These are phyloP conservation scores for Geococcyx californianus DNA, from an alignment of 2,113 vertebrate species.

Conservation along the genomic window DNA sequence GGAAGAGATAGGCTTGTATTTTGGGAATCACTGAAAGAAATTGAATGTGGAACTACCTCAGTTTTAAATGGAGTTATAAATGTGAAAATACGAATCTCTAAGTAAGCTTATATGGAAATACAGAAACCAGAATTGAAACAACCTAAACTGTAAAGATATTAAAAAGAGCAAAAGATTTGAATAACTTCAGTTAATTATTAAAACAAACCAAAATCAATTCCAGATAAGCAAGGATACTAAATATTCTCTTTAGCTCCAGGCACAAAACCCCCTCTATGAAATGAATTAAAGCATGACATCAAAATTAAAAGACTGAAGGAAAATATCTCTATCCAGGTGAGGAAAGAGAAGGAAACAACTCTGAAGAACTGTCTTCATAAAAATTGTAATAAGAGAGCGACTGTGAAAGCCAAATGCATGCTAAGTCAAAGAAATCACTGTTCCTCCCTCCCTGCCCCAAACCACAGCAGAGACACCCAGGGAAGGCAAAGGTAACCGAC, in stretches of 20 bases:
- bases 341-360: background rate
- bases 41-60: background rate
- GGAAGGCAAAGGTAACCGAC: background rate
- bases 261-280: background rate
- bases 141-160: background rate
- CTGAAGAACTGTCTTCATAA: background rate
- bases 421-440: background rate
- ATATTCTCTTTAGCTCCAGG: background rate
- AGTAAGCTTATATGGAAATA: background rate
- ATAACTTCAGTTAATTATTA: background rate
- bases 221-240: background rate
- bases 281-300: background rate
- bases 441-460: background rate
- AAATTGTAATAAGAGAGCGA: background rate
- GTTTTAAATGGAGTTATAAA: background rate
- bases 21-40: background rate
- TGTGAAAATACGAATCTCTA: background rate
- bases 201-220: background rate
- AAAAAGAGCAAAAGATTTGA: background rate
- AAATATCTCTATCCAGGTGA: background rate
- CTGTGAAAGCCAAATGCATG: background rate
- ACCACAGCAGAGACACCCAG: background rate
- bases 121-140: background rate
- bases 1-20: slow-evolving; percentile 8
- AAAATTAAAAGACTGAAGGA: background rate